Evolutionary conservation across 2,113 vertebrate genomes (phyloP).

Genomic region (Rynchops niger): DNA sequence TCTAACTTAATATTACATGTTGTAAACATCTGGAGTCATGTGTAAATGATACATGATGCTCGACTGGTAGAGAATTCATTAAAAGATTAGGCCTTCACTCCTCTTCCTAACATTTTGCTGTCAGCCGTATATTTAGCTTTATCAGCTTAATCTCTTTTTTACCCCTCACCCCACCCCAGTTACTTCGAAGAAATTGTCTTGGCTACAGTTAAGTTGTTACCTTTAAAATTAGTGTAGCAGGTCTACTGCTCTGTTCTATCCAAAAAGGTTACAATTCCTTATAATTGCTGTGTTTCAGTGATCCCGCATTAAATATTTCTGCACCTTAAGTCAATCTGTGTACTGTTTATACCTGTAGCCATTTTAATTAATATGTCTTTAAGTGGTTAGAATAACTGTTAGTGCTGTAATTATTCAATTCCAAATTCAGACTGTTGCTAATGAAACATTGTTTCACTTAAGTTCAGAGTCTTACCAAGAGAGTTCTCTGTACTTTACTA

Average conservation of each 20-base stretch:
- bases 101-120: not conserved
- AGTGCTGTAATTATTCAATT: not conserved
- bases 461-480: not conserved
- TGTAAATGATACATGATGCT: not conserved
- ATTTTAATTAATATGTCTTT: not conserved
- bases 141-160: not conserved
- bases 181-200: not conserved
- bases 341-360: not conserved
- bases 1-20: not conserved
- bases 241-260: not conserved
- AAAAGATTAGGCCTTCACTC: not conserved
- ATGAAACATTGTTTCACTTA: not conserved
- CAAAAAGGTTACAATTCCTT: not conserved
- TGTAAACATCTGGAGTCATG: not conserved
- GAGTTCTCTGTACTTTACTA: not conserved
- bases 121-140: not conserved
- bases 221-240: not conserved
- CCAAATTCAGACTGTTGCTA: not conserved
- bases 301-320: not conserved
- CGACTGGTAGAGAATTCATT: not conserved
- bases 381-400: not conserved
- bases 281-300: not conserved
- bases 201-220: not conserved
- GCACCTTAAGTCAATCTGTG: not conserved
- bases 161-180: fast-evolving